Base-by-base conservation (phyloP, 2,113 vertebrate species). In the Apus apus region DNA sequence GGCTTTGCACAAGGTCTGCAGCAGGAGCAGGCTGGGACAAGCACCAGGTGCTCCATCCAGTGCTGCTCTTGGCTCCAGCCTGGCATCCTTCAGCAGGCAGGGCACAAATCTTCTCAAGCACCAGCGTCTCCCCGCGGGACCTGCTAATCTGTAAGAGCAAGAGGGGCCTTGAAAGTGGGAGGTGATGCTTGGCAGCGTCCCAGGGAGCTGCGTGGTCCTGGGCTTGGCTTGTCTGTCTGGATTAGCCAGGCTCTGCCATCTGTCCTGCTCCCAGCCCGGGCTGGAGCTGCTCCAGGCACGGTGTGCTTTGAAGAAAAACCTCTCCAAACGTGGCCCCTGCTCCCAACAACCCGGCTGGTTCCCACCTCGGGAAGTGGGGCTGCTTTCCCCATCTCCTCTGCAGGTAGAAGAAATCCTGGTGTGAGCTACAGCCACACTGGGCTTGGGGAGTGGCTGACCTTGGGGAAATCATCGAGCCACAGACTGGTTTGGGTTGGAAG, bases 261-360 rank as follows among this genome's bases (percentile, higher is more conserved):
- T 96, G 90, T 94, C 85, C 93, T 61, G 77, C 57, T 75, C 74
- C 48, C 89, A 75, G 68, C 26, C 46, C 70, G 3, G 38, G 22
- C 92, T 95, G 95, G 90, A 95, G 11, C 66, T 21, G 92, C 93
- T 95, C 90, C 92, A 89, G 87, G n/a, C 8, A 11, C 90, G 70
- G 72, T 5, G 0, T 2, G 18, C 95, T 91, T 95, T 75, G 87
- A 89, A 79, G 92, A 82, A 91, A 95, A 56, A 84, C 77, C 57
- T 74, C 48, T 65, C 61, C 2, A 0, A 3, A 17, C 2, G 0
- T 11, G 17, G 40, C 48, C 74, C 80, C 53, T 60, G 38, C 22
- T 67, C 53, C 16, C 10, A 67, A 68, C 6, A 70, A 16, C 80
- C 60, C 94, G 89, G 86, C 93, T 96, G 89, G 74, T 85, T 48